Conservation (phyloP, 2,113 vertebrate species). For the Eublepharis macularius region DNA sequence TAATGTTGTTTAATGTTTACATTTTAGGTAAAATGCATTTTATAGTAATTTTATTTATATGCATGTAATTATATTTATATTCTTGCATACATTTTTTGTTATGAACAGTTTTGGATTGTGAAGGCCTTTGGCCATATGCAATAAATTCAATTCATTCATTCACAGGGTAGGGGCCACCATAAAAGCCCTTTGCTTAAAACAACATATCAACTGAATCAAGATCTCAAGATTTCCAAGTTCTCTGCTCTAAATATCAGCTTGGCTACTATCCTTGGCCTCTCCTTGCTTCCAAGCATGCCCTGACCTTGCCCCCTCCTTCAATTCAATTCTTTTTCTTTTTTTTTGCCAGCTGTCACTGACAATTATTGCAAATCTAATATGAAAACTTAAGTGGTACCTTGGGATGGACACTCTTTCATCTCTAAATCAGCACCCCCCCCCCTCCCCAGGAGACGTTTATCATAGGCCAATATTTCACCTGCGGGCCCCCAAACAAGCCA, state of each 20-base stretch:
- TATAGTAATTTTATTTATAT: no score
- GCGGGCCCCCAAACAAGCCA: not conserved
- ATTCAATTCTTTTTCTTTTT: not conserved
- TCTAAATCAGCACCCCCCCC: conserved; percentile 45
- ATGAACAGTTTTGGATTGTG: no score
- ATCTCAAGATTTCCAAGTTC: not conserved
- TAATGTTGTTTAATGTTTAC: no score
- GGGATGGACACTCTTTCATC: conserved; percentile 45
- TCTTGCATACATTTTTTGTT: no score
- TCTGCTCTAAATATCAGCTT: fast-evolving
- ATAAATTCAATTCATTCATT: no score
- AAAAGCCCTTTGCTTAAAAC: not conserved
- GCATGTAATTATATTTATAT: no score
- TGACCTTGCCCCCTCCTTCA: conserved; percentile 12
- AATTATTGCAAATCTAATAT: conserved; percentile 34
- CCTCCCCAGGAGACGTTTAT: not conserved
- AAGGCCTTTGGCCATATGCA: no score
- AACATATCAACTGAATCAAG: fast-evolving
- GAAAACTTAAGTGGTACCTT: conserved; percentile 41
- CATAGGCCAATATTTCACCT: conserved; percentile 28
- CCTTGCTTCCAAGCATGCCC: not conserved
- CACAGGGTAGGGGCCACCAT: no score
- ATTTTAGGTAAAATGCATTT: no score
- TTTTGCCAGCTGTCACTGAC: conserved; percentile 16
- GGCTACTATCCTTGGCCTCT: not conserved